Evolutionary conservation across 2,888 invertebrate species (phyloP), one percentile per base, ranked within the genome.

Genomic region (Cheilosia soror): DNA sequence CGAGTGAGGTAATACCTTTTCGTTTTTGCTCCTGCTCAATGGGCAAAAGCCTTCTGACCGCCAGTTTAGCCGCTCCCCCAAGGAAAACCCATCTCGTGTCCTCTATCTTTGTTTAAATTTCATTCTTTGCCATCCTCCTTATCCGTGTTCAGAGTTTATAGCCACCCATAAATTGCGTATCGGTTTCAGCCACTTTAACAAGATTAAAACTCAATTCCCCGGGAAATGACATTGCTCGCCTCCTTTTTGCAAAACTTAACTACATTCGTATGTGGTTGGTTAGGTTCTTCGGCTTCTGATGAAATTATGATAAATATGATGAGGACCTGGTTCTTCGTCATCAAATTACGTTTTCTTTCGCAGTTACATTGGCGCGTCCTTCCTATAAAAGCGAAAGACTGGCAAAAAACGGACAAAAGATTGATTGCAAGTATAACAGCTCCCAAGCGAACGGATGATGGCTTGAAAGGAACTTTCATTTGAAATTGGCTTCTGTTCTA

Each of bases 121-220:
- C 9, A 20, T 62, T 44, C 5, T 62, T 68, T 42, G 68, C 13
- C 65, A 57, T 40, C 62, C 68, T 68, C 51, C 72, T 84, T 79
- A 75, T 75, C 71, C 71, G 53, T 84, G 73, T 69, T 57, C 57
- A 42, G 51, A 73, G 69, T 73, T 78, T 62, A 77, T 69, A 29
- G 75, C 73, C 80, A 66, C 44, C 71, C 81, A 81, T 81, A 81
- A 85, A 80, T 77, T 85, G 81, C 72, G 76, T 85, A 85, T 85
- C 77, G 80, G 76, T 76, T 81, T 81, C 80, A 81, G 72, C 68
- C 72, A 72, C 72, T 71, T 85, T 81, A 72, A 85, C 80, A 76
- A 76, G 80, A 85, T 85, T 80, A 80, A 85, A 85, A 76, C 71
- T 62, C 66, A 57, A 80, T 85, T 85, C 80, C 49, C 37, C 11